Base-by-base conservation (phyloP, 2,888 invertebrate genomes). In the Drosophila paramelanica region DNA sequence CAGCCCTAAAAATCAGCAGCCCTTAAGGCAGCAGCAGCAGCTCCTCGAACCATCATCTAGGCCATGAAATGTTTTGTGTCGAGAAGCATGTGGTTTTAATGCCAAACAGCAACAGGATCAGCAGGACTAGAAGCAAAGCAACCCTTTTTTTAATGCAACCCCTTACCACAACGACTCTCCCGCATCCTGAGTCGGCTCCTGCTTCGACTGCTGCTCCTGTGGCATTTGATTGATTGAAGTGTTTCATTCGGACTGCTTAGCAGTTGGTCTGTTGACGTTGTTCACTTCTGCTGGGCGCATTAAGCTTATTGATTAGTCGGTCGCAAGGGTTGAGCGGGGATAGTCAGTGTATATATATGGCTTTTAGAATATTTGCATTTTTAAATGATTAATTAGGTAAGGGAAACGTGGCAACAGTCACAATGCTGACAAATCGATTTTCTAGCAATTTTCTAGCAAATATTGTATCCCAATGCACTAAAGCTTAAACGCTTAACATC, bases 181-280 rank as follows among this genome's bases (percentile, higher is more conserved):
- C 39, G 59, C 59, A 4, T 67, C 17, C 57, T 51, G 46, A 50
- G 23, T 45, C 25, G 36, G 49, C 64, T 33, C 36, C 59, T 56
- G 27, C 57, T 61, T 31, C 51, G 42, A 41, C 31, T 42, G 25
- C 17, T 70, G 61, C 71, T 78, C 68, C 31, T 72, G 50, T 70
- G 74, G 73, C 83, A 86, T 67, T 83, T 86, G 82, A 83, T 83
- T 83, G 82, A 83, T 83, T 86, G 86, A 86, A 83, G 65, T 65
- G 64, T 61, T 73, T 76, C 65, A 73, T 69, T 61, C 65, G 65
- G 56, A 52, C 64, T 49, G 60, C 67, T 75, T 53, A 64, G 70
- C 64, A 56, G 67, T 62, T 62, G 56, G 58, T 46, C 61, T 58
- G 42, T 39, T 43, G 59, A 45, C 41, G 65, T 42, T 59, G 62